phyloP scores from a whole-genome alignment of 2,888 invertebrate genomes.

The Amblyjoppa proteus region DNA sequence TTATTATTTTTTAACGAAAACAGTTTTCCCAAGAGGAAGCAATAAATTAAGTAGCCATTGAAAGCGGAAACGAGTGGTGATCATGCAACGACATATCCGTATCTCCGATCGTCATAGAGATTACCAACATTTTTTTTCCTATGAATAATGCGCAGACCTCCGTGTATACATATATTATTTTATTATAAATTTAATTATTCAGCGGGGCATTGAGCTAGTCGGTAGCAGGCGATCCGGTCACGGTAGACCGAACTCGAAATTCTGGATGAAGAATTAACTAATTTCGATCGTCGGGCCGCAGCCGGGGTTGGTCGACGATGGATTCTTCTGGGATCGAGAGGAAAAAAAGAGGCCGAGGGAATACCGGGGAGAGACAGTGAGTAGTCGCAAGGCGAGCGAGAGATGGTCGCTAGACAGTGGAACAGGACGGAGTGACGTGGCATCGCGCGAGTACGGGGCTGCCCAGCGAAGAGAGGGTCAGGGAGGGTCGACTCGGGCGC shows the following conservation, averaged over 20 bases:
- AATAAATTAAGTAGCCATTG: conserved; percentile 47
- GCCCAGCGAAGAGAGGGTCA: conserved; percentile 74
- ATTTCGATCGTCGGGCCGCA: conserved; percentile 40
- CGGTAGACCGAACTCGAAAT: conserved; percentile 31
- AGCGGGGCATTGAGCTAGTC: conserved; percentile 23
- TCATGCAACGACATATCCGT: conserved; percentile 64
- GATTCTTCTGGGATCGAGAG: conserved; percentile 17
- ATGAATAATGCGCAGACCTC: not conserved
- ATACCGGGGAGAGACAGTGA: conserved; percentile 40
- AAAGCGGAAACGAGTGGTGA: conserved; percentile 63
- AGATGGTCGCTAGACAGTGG: conserved; percentile 58
- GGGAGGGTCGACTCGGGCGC: conserved; percentile 75
- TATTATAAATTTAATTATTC: conserved; percentile 60
- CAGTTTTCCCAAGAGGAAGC: not conserved
- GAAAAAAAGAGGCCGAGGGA: conserved; percentile 30
- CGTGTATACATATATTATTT: conserved; percentile 28
- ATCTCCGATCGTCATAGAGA: conserved; percentile 61
- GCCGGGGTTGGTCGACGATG: conserved; percentile 5
- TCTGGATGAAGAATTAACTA: conserved; percentile 42
- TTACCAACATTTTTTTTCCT: conserved; percentile 39
- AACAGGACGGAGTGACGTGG: conserved; percentile 71
- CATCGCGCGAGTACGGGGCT: conserved; percentile 70
- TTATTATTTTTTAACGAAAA: not conserved
- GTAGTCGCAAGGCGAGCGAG: conserved; percentile 55
- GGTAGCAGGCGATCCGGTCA: conserved; percentile 8